Evolutionary conservation across 2,888 invertebrate species (phyloP), one percentile per base, ranked within the genome.

Genomic region (Vesta saturnalis): DNA sequence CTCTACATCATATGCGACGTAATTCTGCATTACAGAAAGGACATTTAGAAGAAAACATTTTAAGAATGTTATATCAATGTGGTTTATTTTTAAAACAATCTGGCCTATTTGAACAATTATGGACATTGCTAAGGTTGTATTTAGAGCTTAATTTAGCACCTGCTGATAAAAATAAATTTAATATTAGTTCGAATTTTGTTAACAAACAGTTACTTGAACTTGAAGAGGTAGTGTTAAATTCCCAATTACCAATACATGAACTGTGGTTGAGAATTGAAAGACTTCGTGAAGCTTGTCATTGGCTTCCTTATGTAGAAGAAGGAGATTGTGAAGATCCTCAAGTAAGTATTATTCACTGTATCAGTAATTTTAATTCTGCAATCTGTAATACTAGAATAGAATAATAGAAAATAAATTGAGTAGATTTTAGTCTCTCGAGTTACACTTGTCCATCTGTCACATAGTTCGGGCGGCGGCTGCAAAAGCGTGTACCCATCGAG

Each of bases 221-320:
- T 74, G 91, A 91, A 79, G 90, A 91, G 76, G 81, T 88, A 1
- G 86, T 91, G 56, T 79, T 91, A 60, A 85, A 83, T 39, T 84
- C 84, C 58, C 89, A 91, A 58, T 83, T 94, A 78, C 94, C 94
- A 21, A 84, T 91, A 78, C 88, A 89, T 79, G 90, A 90, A 74
- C 85, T 93, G 72, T 94, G 94, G 94, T 84, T 90, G 73, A 88
- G 94, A 69, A 88, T 91, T 67, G 94, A 93, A 83, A 89, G 90
- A 10, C 83, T 92, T 62, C 87, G 93, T n/a, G 91, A 90, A 77
- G 88, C 89, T 15, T 90, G 88, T 76, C 91, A 91, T 83, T 94
- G 92, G 88, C 85, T 91, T 39, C 89, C 91, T 1, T 85, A 83
- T 16, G 82, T 81, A 23, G 84, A 84, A 49, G 78, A 84, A n/a